Base-by-base conservation (phyloP, 2,888 invertebrate species). In the Tribolium freemani region DNA sequence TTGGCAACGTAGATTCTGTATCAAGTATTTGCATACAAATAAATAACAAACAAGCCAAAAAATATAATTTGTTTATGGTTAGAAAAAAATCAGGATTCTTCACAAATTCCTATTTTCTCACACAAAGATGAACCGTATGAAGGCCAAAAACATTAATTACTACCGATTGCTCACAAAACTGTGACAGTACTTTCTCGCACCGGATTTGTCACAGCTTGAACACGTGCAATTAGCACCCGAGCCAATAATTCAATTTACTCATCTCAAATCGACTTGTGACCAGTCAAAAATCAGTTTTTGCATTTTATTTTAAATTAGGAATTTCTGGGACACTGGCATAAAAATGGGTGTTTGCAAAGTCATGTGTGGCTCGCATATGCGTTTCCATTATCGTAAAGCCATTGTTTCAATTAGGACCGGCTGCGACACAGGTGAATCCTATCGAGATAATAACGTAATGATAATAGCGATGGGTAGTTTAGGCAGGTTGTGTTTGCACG, bases 401-500 rank as follows among this genome's bases (percentile, higher is more conserved):
- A 69, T 60, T 58, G 69, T 69, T 60, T 69, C 51, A 69, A 58
- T 69, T 69, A 61, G 45, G 48, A 53, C n/a, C 60, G 69, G 51
- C 45, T 60, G 53, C 26, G 46, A 48, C 68, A 69, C 69, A 69
- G 69, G 69, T 69, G 69, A 51, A 69, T 51, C 51, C 60, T 45
- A 51, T 51, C 30, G 60, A 51, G 60, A 69, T 69, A 68, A 69
- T 69, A 69, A 69, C 58, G 70, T 71, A 71, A 70, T 70, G 64
- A 71, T 66, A 51, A 60, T 69, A 50, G 48, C 57, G 57, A 71
- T 64, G 64, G 71, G 66, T 71, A 64, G 71, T 69, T 69, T 64
- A 53, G 66, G 69, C 72, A 72, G 72, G 72, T 69, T 69, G 68
- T 72, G 66, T 69, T 72, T 72, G 72, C 72, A 69, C 72, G 66